A percentile compares a stretch with the other conserved stretches of the same genome.
Conservation (phyloP, 2,888 invertebrate species). For the Sabatieria punctata region DNA sequence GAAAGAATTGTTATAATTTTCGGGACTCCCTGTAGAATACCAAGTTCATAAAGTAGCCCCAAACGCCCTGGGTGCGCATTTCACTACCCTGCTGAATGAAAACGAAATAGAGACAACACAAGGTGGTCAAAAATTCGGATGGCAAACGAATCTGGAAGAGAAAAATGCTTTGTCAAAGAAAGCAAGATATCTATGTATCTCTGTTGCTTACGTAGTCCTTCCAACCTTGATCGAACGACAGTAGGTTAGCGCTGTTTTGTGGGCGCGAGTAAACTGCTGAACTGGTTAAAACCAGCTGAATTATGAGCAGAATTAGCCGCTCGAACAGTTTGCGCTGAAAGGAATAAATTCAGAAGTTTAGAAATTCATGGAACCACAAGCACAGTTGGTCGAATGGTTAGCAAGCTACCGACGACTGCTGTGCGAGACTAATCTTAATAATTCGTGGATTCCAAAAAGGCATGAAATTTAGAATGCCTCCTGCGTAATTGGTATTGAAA, state of each 20-base stretch:
- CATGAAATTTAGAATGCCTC: too few species aligned
- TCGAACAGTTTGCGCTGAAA: conserved; percentile 74
- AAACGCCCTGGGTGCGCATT: conserved; percentile 75
- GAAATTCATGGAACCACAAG: too few species aligned
- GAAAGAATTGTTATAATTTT: background rate
- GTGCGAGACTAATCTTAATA: too few species aligned
- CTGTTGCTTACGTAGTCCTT: conserved; percentile 27
- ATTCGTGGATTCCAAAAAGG: too few species aligned
- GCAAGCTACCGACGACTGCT: too few species aligned
- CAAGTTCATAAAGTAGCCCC: conserved; percentile 75
- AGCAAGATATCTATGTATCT: background rate
- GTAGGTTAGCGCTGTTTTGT: conserved; percentile 43
- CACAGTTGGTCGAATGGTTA: too few species aligned
- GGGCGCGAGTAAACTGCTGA: conserved; percentile 81
- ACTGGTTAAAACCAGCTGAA: conserved; percentile 71
- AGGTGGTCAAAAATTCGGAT: conserved; percentile 64
- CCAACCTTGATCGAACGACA: conserved; percentile 18
- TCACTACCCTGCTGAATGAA: conserved; percentile 82
- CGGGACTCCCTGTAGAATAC: conserved; percentile 40
- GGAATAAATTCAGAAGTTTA: too few species aligned
- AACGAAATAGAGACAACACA: conserved; percentile 69
- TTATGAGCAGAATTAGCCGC: conserved; percentile 63
- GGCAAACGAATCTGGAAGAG: conserved; percentile 45
- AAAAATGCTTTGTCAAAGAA: background rate
- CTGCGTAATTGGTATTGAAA: too few species aligned